phyloP scores from a whole-genome alignment of 2,888 invertebrate genomes.

The Tubulanus polymorphus region DNA sequence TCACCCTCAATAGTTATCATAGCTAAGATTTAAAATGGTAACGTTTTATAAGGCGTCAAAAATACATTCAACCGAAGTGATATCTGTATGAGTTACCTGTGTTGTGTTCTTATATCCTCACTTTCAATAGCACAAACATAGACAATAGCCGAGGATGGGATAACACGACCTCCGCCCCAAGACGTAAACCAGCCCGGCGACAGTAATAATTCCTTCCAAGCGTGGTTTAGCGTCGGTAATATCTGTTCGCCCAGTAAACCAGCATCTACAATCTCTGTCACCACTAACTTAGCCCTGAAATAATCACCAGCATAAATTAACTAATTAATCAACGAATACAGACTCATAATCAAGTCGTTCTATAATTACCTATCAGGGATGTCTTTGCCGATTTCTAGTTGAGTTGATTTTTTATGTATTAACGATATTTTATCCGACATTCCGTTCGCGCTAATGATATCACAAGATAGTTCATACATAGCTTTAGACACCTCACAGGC shows the following conservation, averaged over 20 bases:
- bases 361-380: constrained; percentile 57
- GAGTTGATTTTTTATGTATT: constrained; percentile 62
- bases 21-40: too few species aligned
- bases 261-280: constrained; percentile 77
- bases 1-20: too few species aligned
- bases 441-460: constrained; percentile 58
- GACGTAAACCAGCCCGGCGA: not conserved
- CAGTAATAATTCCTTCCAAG: constrained; percentile 61
- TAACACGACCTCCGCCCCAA: constrained; percentile 39
- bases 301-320: constrained; percentile 10
- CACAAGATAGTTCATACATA: constrained; percentile 63
- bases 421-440: constrained; percentile 55
- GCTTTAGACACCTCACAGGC: constrained; percentile 68
- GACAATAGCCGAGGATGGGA: constrained; percentile 55
- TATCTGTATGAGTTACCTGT: constrained; percentile 54
- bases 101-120: constrained; percentile 56
- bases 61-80: not conserved
- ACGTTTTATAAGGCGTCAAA: too few species aligned
- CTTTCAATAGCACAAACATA: constrained; percentile 65
- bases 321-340: not conserved
- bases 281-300: constrained; percentile 60
- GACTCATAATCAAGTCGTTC: too few species aligned
- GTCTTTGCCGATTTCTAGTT: constrained; percentile 58
- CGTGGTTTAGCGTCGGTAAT: constrained; percentile 64
- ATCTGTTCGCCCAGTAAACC: constrained; percentile 74